Conservation (phyloP, 2,113 vertebrate genomes). For the Paedocypris sp. region DNA sequence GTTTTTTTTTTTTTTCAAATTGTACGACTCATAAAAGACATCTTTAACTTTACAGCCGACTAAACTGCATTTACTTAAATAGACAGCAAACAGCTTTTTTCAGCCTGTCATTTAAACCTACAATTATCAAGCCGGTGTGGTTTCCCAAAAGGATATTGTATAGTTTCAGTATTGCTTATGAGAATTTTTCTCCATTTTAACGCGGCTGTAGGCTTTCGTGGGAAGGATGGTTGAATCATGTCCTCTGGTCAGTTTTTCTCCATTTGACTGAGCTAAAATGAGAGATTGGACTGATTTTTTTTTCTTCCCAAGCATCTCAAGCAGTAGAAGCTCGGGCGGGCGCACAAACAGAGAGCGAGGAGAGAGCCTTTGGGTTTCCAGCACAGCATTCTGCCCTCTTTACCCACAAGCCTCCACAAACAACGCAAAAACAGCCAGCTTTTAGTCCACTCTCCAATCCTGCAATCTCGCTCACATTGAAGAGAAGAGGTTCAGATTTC, state of each 20-base stretch:
- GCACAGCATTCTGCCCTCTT: constrained; percentile 14
- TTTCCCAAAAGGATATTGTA: not conserved
- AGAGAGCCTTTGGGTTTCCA: constrained; percentile 6
- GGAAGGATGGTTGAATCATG: not conserved
- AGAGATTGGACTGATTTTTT: not conserved
- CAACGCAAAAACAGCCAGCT: constrained; percentile 3
- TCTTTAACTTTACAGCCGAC: not conserved
- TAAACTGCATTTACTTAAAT: not conserved
- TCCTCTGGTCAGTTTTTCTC: not conserved
- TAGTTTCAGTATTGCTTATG: not conserved
- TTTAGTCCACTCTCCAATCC: too few species aligned
- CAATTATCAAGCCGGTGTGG: not conserved
- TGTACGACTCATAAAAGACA: too few species aligned
- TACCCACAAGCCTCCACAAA: constrained; percentile 14
- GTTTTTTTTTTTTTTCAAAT: too few species aligned
- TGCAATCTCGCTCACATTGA: constrained; percentile 18
- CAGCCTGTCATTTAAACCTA: not conserved
- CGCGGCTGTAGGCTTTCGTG: constrained; percentile 3
- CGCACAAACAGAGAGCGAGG: not conserved
- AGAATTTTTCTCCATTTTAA: constrained; percentile 10
- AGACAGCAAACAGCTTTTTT: not conserved
- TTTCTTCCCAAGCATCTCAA: constrained; percentile 4
- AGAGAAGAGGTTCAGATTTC: constrained; percentile 30
- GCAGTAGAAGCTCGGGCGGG: constrained; percentile 5
- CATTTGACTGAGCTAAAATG: not conserved